Conservation (phyloP, 2,888 invertebrate genomes). For the Platypus cylindrus region DNA sequence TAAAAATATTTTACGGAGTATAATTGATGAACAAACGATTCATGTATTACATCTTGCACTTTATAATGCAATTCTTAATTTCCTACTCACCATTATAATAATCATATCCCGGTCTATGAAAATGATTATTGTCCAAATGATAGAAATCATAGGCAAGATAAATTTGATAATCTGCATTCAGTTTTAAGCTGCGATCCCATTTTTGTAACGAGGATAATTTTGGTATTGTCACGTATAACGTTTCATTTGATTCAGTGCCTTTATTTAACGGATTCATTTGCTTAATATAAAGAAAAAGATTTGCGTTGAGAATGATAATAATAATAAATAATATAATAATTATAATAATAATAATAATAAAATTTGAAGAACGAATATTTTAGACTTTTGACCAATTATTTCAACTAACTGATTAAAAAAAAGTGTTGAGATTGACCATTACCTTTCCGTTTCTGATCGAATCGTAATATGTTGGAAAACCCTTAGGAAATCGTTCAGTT, state of each 20-base stretch:
- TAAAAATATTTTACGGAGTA: no score
- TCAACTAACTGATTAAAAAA: no score
- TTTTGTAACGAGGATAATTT: constrained; percentile 48
- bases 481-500: constrained; percentile 36
- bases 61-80: no score
- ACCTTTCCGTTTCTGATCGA: constrained; percentile 50
- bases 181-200: constrained; percentile 47
- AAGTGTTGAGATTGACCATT: no score
- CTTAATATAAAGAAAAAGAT: constrained; percentile 34
- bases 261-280: constrained; percentile 73
- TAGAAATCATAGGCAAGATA: constrained; percentile 83
- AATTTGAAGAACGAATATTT: no score
- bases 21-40: no score
- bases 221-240: constrained; percentile 43
- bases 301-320: background rate
- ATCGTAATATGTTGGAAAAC: constrained; percentile 48
- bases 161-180: constrained; percentile 65
- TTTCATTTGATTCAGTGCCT: constrained; percentile 50
- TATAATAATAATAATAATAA: background rate
- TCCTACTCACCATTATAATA: constrained; percentile 51
- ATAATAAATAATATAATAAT: no score
- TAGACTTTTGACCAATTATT: no score
- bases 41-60: no score
- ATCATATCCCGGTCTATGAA: constrained; percentile 57
- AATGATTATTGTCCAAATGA: constrained; percentile 66